Evolutionary conservation across 1,140 invertebrate species (phyloP), one percentile per base, ranked within the genome.

Genomic region (Pogonomyrmex californicus): DNA sequence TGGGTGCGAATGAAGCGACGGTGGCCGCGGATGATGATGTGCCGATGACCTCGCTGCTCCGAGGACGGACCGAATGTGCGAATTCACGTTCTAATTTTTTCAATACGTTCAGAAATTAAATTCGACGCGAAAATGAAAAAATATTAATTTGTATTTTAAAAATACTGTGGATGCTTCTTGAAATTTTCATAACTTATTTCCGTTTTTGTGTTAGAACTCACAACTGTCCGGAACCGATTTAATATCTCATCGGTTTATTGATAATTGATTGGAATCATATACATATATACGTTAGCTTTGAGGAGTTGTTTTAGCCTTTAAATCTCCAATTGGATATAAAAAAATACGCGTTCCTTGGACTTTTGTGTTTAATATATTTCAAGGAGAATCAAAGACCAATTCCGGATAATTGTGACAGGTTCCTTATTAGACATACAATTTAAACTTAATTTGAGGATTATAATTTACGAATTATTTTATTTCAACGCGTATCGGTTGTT

Each of bases 1-100:
- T 94, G 91, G 93, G 93, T 93, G 93, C 86, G 89, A 94, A 94
- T 94, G 91, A 93, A 93, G 89, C 87, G 86, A 71, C 68, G 75
- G 41, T 65, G 56, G 36, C 41, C 54, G 47, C 44, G 58, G 85
- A 87, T 85, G 85, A 88, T 85, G 78, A 75, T 60, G 49, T 66
- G 83, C 58, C 68, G 81, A 76, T 70, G 70, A 83, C 78, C 60
- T 78, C 77, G 70, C 70, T 86, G 63, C 51, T 56, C 63, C 47
- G 77, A 7, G 47, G 47, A 79, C 65, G 66, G 44, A 54, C 65
- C 17, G 17, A 70, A 71, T 51, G 30, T 51, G 63, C 65, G 33
- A 71, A 38, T 56, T 75, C 62, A 62, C 63, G 38, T 75, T 49
- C 17, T 68, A 79, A 51, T 49, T 54, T 62, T 47, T 2, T 17